Percentiles rank a stretch among this genome's conserved stretches.
These are phyloP conservation scores for Steinernema khuongi DNA, from an alignment of 1,140 invertebrate genomes.

Conservation along the genomic window DNA sequence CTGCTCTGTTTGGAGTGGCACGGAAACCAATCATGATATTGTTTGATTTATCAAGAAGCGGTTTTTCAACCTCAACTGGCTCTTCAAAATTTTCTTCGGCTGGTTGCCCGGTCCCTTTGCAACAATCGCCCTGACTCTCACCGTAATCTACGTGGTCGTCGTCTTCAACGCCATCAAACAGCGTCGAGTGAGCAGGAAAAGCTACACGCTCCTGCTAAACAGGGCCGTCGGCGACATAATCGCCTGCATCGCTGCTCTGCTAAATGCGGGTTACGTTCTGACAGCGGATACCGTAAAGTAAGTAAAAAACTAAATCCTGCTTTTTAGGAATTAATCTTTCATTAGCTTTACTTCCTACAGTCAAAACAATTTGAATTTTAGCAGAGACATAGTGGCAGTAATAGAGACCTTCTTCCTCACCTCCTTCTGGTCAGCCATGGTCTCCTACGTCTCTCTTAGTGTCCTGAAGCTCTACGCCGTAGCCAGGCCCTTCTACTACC, in stretches of 20 bases:
- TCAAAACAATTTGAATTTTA: slow-evolving; percentile 25
- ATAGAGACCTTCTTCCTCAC: slow-evolving; percentile 50
- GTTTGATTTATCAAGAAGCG: slow-evolving; percentile 26
- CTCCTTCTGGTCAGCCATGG: slow-evolving; percentile 49
- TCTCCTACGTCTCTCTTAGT: slow-evolving; percentile 46
- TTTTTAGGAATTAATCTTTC: no score
- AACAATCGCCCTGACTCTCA: slow-evolving; percentile 36
- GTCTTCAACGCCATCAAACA: slow-evolving; percentile 47
- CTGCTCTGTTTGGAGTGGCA: background rate
- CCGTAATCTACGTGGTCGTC: slow-evolving; percentile 41
- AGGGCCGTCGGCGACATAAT: slow-evolving; percentile 48
- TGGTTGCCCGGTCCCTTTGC: slow-evolving; percentile 48
- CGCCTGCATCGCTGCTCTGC: slow-evolving; percentile 37
- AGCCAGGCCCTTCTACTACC: slow-evolving; percentile 43
- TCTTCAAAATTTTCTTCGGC: slow-evolving; percentile 41
- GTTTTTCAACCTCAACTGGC: slow-evolving; percentile 25
- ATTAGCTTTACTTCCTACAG: background rate
- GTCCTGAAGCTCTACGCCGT: slow-evolving; percentile 51
- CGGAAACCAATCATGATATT: background rate
- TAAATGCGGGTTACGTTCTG: slow-evolving; percentile 36
- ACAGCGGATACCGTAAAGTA: slow-evolving; percentile 38
- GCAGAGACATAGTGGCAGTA: slow-evolving; percentile 39
- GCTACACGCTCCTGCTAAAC: slow-evolving; percentile 49
- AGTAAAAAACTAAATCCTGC: no score
- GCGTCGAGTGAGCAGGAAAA: slow-evolving; percentile 46